phyloP scores from a whole-genome alignment of 2,113 vertebrate species.

The Misgurnus anguillicaudatus region DNA sequence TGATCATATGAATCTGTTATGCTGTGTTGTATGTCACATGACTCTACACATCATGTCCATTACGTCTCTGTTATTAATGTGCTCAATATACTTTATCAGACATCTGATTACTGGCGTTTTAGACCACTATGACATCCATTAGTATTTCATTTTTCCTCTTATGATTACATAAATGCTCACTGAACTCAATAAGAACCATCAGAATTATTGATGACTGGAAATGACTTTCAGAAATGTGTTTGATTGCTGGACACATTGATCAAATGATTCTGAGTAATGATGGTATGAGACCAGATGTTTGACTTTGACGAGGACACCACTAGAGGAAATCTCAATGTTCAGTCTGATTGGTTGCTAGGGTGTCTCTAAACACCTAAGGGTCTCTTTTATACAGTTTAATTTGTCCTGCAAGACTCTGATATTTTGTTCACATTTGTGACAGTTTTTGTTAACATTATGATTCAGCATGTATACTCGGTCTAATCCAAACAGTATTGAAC shows the following conservation, averaged over 20 bases:
- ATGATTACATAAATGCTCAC: slow-evolving; percentile 33
- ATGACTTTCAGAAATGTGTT: slow-evolving; percentile 43
- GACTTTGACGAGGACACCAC: too few species aligned
- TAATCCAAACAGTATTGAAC: slow-evolving; percentile 29
- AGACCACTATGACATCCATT: slow-evolving; percentile 40
- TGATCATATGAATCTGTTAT: neutral
- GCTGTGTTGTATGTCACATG: neutral
- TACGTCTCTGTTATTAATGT: slow-evolving; percentile 36
- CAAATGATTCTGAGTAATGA: neutral
- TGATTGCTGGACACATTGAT: slow-evolving; percentile 16
- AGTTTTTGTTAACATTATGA: slow-evolving; percentile 23
- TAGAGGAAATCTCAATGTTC: too few species aligned
- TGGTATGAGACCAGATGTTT: too few species aligned
- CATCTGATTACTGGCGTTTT: slow-evolving; percentile 5
- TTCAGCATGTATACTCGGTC: slow-evolving; percentile 16
- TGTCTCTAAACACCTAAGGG: too few species aligned
- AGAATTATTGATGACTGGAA: slow-evolving; percentile 37
- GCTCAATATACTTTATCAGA: slow-evolving; percentile 42
- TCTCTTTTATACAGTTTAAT: neutral
- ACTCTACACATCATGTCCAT: neutral
- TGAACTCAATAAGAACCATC: slow-evolving; percentile 37
- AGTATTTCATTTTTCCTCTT: slow-evolving; percentile 46
- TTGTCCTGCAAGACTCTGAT: neutral
- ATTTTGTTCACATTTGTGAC: neutral
- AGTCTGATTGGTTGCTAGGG: too few species aligned